Evolutionary conservation across 2,113 vertebrate species (phyloP).

Genomic region (Laticauda colubrina): DNA sequence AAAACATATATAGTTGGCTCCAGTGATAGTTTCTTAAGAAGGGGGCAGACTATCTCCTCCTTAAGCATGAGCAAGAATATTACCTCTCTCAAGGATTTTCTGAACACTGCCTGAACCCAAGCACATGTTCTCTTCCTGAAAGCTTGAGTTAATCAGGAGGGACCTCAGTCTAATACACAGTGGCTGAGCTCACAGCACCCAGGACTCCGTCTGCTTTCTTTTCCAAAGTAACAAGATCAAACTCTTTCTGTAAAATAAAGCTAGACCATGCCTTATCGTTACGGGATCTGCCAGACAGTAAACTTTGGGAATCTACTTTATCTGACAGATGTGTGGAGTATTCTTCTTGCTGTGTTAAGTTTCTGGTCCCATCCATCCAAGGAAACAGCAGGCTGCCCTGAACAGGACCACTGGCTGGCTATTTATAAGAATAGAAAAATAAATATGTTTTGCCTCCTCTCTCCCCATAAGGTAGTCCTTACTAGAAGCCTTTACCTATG

Average conservation of each 20-base stretch:
- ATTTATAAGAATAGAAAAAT: not conserved
- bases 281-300: not conserved
- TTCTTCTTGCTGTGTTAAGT: not conserved
- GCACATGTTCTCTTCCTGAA: not conserved
- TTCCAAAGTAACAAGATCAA: not conserved
- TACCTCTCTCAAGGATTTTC: not conserved
- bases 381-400: not conserved
- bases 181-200: not conserved
- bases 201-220: not conserved
- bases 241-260: not conserved
- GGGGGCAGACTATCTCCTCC: not conserved
- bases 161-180: not conserved
- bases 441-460: not conserved
- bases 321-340: not conserved
- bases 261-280: not conserved
- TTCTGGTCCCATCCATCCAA: not conserved
- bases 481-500: not conserved
- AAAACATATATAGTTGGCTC: not conserved
- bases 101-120: not conserved
- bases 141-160: not conserved
- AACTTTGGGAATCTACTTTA: not conserved
- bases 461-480: not conserved
- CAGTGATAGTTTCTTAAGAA: not conserved
- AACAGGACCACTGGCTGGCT: not conserved
- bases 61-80: not conserved